Evolutionary conservation across 2,113 vertebrate species (phyloP).

Genomic region (Tretioscincus oriximinensis): DNA sequence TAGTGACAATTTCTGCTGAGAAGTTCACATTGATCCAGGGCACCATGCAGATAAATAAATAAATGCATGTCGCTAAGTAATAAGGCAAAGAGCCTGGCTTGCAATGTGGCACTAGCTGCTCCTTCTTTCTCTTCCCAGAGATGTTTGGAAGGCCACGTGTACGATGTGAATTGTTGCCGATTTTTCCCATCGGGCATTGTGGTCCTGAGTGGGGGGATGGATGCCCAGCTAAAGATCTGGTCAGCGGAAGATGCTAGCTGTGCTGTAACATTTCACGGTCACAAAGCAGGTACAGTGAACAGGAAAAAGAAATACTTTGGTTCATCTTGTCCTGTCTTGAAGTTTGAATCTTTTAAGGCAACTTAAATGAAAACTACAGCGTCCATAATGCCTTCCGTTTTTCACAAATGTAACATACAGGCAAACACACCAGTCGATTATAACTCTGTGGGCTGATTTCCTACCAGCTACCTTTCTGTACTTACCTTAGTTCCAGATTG

Average conservation of each 20-base stretch:
- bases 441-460: too few species aligned
- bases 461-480: too few species aligned
- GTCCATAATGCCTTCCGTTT: background rate
- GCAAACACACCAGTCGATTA: too few species aligned
- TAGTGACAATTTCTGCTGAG: background rate
- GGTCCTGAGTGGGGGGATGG: conserved; percentile 81
- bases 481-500: too few species aligned
- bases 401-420: background rate
- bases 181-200: conserved; percentile 82
- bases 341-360: background rate
- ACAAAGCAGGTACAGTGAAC: conserved; percentile 74
- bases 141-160: conserved; percentile 79
- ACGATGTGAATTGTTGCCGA: conserved; percentile 81
- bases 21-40: background rate
- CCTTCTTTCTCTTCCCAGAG: conserved; percentile 75
- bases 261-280: conserved; percentile 77
- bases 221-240: conserved; percentile 81
- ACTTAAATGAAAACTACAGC: background rate
- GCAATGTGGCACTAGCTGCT: conserved; percentile 52
- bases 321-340: background rate
- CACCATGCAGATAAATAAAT: rapidly evolving
- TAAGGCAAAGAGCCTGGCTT: background rate
- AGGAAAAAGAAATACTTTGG: background rate
- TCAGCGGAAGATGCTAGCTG: conserved; percentile 78
- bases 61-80: background rate